Base-by-base conservation (phyloP, 92 coral and sea anemone species). In the Micromussa lordhowensis region DNA sequence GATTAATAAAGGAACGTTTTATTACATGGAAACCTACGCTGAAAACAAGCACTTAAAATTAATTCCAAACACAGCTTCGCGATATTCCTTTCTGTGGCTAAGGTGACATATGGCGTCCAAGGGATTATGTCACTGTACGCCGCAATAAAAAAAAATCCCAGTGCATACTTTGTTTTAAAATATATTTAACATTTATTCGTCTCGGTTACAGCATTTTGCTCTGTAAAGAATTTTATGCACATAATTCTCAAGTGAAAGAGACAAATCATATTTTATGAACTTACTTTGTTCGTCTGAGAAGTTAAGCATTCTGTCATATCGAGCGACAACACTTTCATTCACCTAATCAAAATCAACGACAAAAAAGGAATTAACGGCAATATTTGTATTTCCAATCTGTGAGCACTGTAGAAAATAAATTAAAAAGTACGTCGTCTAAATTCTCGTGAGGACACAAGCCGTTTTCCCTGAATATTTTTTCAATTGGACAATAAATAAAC, bases 241-340 rank as follows among this genome's bases (percentile, higher is more conserved):
- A 31, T 17, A 83, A 24, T 71, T 11, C 19, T 28, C 32, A 68
- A 44, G 28, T 17, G 19, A 21, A 19, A 22, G 5, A 22, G 28
- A 44, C 38, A 70, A 17, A 28, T 48, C 12, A 34, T 29, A 51
- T 19, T n/a, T 35, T 6, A 35, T 17, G 66, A 13, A 24, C 93
- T 77, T 88, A 94, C 96, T 86, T 74, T 94, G 70, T 24, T 89
- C 57, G 28, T 92, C 88, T 35, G 86, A 51, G 29, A 94, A 59
- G 77, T 94, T 77, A 13, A 94, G 89, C 72, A 82, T 74, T n/a
- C 89, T 78, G 63, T 94, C 94, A 82, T 82, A 90, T n/a, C 80
- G 82, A 36, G 18, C 69, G 1, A 87, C 91, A 10, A 70, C 87
- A 57, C 83, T 54, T 53, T 35, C 77, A 49, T 83, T 89, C 18